Evolutionary conservation across 2,113 vertebrate species (phyloP).

Genomic region (Saguinus midas): DNA sequence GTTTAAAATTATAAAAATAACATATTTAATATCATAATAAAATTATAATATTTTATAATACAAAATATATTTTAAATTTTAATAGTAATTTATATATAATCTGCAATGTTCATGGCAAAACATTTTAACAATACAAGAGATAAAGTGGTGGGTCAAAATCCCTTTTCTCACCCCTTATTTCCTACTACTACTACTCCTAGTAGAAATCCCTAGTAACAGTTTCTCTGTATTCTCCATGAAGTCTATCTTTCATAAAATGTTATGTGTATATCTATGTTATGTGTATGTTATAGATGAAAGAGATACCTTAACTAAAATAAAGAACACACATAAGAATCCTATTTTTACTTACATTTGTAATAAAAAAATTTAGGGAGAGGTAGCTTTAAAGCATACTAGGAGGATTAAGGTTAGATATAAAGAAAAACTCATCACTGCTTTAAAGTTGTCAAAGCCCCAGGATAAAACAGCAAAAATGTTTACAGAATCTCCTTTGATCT

Average conservation of each 20-base stretch:
- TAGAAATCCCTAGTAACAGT: background rate
- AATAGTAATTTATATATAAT: background rate
- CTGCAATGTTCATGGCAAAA: background rate
- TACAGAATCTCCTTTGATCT: conserved; percentile 58
- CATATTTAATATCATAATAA: too few species aligned
- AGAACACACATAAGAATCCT: background rate
- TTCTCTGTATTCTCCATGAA: background rate
- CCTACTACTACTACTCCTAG: background rate
- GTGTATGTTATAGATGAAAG: background rate
- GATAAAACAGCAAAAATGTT: conserved; percentile 35
- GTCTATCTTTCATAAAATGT: background rate
- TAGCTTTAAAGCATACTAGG: background rate
- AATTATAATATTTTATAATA: background rate
- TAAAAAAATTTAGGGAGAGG: conserved; percentile 20
- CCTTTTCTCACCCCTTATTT: background rate
- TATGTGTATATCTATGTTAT: background rate
- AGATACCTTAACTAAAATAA: background rate
- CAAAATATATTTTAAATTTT: conserved; percentile 11
- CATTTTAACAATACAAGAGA: background rate
- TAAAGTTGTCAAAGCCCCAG: background rate
- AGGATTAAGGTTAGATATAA: background rate
- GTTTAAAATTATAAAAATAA: background rate
- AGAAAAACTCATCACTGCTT: background rate
- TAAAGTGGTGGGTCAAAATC: background rate
- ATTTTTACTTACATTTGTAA: conserved; percentile 8